Evolutionary conservation across 1,140 invertebrate genomes (phyloP), one percentile per base, ranked within the genome.

Genomic region (Drosophila tsacasi): DNA sequence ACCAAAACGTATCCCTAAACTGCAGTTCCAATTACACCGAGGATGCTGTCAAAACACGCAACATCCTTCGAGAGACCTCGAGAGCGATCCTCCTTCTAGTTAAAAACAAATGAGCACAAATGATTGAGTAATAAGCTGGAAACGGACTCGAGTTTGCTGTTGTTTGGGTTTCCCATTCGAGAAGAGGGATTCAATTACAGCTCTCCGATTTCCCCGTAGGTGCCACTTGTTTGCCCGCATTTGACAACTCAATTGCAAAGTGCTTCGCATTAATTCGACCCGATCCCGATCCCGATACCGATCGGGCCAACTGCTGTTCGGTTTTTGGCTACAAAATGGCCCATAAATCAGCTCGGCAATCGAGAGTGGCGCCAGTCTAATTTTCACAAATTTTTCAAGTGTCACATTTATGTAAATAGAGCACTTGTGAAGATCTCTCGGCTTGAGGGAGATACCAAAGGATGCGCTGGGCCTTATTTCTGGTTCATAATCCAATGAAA

Each of bases 101-200:
- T 87, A 87, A 87, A 73, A 86, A 73, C 60, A 83, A 83, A 79
- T 72, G 72, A 83, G 81, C 81, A 59, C 61, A 62, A 61, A 72
- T 89, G 84, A 87, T 87, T 89, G 83, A 89, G 84, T 87, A 87
- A 87, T 89, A 81, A 79, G 67, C 64, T 60, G 49, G 77, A 77
- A 82, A 58, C 12, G 62, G 55, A 37, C 30, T 57, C 23, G 3
- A 50, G 66, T 76, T 10, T n/a, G n/a, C n/a, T n/a, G n/a, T n/a
- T n/a, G 19, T 32, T 23, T 58, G 30, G 59, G 68, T 42, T 25
- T 55, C 17, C 17, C 19, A 9, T 25, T 32, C 68, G 52, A 37
- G 32, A 6, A 23, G 8, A 5, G 52, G 27, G 42, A 39, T 58
- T 50, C 54, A 50, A 35, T 72, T 73, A 67, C 52, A 46, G 42